phyloP scores from a whole-genome alignment of 2,797 vertebrate species.

The Alca torda region DNA sequence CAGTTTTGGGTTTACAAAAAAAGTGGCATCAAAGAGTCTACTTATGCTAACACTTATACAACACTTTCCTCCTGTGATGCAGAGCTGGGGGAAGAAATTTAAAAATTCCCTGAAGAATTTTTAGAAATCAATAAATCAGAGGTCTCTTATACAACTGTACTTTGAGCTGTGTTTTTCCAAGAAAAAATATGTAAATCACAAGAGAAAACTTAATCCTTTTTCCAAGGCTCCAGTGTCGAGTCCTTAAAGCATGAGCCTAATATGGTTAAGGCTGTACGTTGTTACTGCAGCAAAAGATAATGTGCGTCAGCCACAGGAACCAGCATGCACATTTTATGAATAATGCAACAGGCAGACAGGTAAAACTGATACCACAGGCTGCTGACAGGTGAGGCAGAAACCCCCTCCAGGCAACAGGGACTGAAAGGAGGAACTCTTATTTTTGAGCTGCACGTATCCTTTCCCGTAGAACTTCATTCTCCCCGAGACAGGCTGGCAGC shows the following conservation, averaged over 20 bases:
- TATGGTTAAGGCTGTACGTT: neutral
- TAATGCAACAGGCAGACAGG: neutral
- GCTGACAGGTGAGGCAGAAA: neutral
- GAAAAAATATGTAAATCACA: neutral
- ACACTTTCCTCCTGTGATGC: neutral
- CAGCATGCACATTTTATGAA: neutral
- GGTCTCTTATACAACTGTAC: neutral
- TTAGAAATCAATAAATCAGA: neutral
- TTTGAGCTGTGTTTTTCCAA: neutral
- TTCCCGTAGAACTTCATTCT: neutral
- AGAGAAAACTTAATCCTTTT: neutral
- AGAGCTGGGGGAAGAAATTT: neutral
- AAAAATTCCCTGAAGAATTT: neutral
- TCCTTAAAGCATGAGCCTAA: neutral
- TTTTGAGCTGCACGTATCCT: fast-evolving
- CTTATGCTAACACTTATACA: neutral
- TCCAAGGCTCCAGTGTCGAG: neutral
- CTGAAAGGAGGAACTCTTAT: neutral
- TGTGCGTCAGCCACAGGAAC: neutral
- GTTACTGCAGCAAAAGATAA: neutral
- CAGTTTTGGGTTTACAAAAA: neutral
- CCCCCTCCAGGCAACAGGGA: neutral
- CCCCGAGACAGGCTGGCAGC: neutral
- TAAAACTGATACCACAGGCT: neutral
- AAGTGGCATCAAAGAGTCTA: neutral